Evolutionary conservation across 2,888 invertebrate genomes (phyloP).

Genomic region (Melitaea athalia): DNA sequence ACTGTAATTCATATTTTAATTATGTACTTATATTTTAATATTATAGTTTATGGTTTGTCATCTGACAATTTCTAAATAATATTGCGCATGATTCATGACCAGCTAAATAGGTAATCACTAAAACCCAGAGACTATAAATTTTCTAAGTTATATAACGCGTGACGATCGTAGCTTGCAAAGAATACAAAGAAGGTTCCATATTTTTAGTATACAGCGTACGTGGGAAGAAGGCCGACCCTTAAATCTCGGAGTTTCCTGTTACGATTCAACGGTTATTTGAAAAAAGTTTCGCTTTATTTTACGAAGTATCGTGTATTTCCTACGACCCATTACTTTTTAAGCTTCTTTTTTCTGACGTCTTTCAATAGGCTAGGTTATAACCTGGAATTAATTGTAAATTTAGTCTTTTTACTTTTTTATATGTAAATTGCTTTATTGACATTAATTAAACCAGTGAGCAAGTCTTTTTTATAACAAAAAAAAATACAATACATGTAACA

Average conservation of each 20-base stretch:
- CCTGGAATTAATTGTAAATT: background rate
- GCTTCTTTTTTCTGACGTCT: conserved; percentile 6
- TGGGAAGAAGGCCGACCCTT: conserved; percentile 24
- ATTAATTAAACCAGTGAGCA: too few species aligned
- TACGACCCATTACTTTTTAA: conserved; percentile 19
- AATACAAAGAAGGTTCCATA: conserved; percentile 30
- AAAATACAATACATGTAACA: too few species aligned
- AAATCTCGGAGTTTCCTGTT: conserved; percentile 30
- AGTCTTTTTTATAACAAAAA: background rate
- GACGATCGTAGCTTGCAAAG: conserved; percentile 24
- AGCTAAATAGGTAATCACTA: conserved; percentile 17
- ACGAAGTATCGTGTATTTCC: conserved; percentile 17
- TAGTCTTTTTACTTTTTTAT: background rate
- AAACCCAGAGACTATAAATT: conserved; percentile 26
- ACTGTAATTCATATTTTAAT: too few species aligned
- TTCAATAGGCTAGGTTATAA: conserved; percentile 8
- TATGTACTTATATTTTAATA: too few species aligned
- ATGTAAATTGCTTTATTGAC: background rate
- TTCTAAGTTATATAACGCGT: conserved; percentile 29
- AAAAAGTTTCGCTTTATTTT: conserved; percentile 24
- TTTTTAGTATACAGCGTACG: conserved; percentile 26
- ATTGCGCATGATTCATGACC: background rate
- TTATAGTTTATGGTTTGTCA: too few species aligned
- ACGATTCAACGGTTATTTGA: conserved; percentile 32
- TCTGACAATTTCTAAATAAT: background rate